Percentiles rank a stretch among this genome's conserved stretches.
These are phyloP conservation scores for Nomada ruficornis DNA, from an alignment of 2,888 invertebrate species.

Conservation along the genomic window DNA sequence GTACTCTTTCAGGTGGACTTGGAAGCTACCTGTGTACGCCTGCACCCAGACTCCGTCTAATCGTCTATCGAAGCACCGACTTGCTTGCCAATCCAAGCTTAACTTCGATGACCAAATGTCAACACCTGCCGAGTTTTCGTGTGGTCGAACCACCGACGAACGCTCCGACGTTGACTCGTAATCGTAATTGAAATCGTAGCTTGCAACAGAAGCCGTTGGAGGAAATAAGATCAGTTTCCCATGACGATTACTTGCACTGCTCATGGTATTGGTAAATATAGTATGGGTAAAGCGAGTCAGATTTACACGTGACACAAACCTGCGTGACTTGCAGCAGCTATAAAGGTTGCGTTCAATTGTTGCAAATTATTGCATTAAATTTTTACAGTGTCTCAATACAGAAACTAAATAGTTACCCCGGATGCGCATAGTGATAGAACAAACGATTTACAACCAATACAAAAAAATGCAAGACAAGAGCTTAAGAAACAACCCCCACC, in stretches of 20 bases:
- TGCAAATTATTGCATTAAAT: neutral
- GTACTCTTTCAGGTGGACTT: neutral
- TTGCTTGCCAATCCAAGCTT: neutral
- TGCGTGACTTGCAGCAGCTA: no score
- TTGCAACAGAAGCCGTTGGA: neutral
- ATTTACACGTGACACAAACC: no score
- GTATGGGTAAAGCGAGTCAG: no score
- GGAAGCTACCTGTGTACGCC: neutral
- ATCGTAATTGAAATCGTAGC: neutral
- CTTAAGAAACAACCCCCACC: no score
- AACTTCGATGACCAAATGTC: conserved; percentile 4
- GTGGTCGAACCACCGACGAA: neutral
- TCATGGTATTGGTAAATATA: no score
- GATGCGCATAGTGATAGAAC: no score
- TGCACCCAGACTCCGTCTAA: neutral
- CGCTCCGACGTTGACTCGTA: neutral
- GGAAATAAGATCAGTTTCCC: neutral
- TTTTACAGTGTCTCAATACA: no score
- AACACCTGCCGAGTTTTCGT: neutral
- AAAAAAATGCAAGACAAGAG: no score
- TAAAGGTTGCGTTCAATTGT: neutral
- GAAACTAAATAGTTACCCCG: no score
- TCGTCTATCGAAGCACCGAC: neutral
- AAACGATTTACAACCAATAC: no score
- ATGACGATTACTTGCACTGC: neutral